Conservation (phyloP, 2,888 invertebrate species). For the Drosophila setosimentum region DNA sequence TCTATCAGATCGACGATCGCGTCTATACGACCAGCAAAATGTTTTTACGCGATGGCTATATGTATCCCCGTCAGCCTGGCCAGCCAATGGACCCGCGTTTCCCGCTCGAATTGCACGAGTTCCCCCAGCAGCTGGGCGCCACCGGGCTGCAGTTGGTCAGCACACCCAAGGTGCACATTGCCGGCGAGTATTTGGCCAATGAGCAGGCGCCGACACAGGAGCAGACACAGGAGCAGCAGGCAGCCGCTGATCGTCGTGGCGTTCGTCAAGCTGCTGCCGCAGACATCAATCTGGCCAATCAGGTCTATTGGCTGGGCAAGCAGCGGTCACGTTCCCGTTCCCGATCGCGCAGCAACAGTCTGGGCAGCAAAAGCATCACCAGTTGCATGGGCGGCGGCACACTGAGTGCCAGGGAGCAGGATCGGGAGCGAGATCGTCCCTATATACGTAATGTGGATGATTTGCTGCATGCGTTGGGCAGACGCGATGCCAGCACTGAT, state of each 20-base stretch:
- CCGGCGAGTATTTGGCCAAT: constrained; percentile 82
- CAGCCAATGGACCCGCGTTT: constrained; percentile 83
- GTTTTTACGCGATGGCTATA: constrained; percentile 84
- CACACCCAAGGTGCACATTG: constrained; percentile 83
- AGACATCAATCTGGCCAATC: constrained; percentile 82
- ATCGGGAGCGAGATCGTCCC: constrained; percentile 53
- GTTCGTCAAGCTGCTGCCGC: constrained; percentile 78
- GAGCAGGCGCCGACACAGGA: constrained; percentile 52
- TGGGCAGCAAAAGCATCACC: constrained; percentile 71
- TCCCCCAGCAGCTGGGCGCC: constrained; percentile 82
- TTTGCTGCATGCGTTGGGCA: constrained; percentile 78
- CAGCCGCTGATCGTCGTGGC: constrained; percentile 59
- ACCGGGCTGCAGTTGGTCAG: constrained; percentile 80
- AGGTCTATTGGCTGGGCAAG: constrained; percentile 83
- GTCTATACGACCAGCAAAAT: constrained; percentile 83
- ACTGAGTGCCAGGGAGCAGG: constrained; percentile 17
- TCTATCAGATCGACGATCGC: constrained; percentile 84
- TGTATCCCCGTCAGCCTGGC: constrained; percentile 84
- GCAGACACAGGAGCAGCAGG: constrained; percentile 50
- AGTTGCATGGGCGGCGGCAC: constrained; percentile 60
- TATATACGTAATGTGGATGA: constrained; percentile 84
- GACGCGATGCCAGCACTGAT: constrained; percentile 62
- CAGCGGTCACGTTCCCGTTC: constrained; percentile 70
- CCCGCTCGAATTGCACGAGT: constrained; percentile 83
- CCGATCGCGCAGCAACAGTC: constrained; percentile 83